A percentile compares a stretch with the other conserved stretches of the same genome.
These are phyloP conservation scores for Bombus picipes DNA, from an alignment of 1,140 invertebrate species.

Conservation along the genomic window DNA sequence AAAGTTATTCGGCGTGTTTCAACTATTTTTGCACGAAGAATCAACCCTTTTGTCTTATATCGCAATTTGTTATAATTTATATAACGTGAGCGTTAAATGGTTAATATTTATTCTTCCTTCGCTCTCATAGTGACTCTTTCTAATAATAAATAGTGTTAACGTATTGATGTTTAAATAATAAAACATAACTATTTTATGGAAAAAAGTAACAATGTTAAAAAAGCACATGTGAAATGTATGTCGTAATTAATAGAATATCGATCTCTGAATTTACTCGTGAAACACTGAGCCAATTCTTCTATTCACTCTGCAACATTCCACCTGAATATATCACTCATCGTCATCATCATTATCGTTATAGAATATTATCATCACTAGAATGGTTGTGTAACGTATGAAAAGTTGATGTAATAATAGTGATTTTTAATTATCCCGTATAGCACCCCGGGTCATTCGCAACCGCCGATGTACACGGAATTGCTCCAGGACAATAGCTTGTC, in stretches of 20 bases:
- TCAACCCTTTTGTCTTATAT: too few species aligned
- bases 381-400: background rate
- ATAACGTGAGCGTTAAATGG: background rate
- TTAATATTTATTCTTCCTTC: background rate
- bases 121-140: too few species aligned
- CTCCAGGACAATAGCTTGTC: slow-evolving; percentile 85
- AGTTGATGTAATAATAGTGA: background rate
- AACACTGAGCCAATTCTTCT: slow-evolving; percentile 3
- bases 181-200: too few species aligned
- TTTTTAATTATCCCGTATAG: slow-evolving; percentile 64
- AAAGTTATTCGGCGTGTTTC: background rate
- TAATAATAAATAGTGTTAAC: too few species aligned
- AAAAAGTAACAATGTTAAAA: too few species aligned
- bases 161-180: too few species aligned
- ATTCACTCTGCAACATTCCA: background rate
- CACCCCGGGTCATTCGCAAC: slow-evolving; percentile 77
- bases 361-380: background rate
- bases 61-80: background rate
- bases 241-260: background rate
- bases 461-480: slow-evolving; percentile 86
- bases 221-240: background rate
- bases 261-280: background rate
- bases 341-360: slow-evolving; percentile 1
- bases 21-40: background rate
- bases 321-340: slow-evolving; percentile 3